Conservation (phyloP, 1,140 invertebrate genomes). For the Portunus trituberculatus region DNA sequence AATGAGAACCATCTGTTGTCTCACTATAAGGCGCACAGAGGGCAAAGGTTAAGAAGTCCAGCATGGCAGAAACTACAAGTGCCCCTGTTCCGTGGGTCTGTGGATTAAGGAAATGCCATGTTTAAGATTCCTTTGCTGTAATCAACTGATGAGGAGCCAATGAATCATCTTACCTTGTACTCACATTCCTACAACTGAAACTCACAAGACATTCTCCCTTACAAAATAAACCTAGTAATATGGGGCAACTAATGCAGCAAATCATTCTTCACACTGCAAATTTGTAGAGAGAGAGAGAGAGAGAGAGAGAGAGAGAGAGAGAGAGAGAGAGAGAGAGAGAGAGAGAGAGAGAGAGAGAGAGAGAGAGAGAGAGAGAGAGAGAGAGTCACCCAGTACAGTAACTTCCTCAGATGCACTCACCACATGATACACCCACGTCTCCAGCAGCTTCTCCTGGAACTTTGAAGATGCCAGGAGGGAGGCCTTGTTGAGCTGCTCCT, state of each 20-base stretch:
- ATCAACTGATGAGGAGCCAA: too few relatives aligned
- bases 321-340: too few relatives aligned
- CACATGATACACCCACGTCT: slow-evolving; percentile 97
- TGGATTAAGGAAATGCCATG: slow-evolving; percentile 78
- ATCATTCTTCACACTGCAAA: too few relatives aligned
- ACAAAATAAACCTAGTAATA: too few relatives aligned
- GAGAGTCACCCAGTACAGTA: too few relatives aligned
- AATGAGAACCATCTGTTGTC: slow-evolving; percentile 98
- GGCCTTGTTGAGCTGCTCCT: slow-evolving; percentile 88
- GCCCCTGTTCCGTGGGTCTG: slow-evolving; percentile 88
- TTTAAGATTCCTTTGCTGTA: neutral
- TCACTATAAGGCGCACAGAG: slow-evolving; percentile 99
- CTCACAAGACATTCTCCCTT: too few relatives aligned
- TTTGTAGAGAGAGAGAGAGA: too few relatives aligned
- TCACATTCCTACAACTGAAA: too few relatives aligned
- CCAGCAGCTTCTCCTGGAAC: slow-evolving; percentile 95
- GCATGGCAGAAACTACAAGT: slow-evolving; percentile 90
- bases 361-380: slow-evolving; percentile 27
- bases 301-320: too few relatives aligned
- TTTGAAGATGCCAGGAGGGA: slow-evolving; percentile 91
- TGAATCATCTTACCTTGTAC: too few relatives aligned
- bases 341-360: too few relatives aligned
- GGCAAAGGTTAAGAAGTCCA: slow-evolving; percentile 99
- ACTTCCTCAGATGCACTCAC: slow-evolving; percentile 84
- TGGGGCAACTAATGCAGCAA: too few relatives aligned